A percentile compares a stretch with the other conserved stretches of the same genome.
phyloP scores from a whole-genome alignment of 2,888 invertebrate species.

The Bugula neritina region DNA sequence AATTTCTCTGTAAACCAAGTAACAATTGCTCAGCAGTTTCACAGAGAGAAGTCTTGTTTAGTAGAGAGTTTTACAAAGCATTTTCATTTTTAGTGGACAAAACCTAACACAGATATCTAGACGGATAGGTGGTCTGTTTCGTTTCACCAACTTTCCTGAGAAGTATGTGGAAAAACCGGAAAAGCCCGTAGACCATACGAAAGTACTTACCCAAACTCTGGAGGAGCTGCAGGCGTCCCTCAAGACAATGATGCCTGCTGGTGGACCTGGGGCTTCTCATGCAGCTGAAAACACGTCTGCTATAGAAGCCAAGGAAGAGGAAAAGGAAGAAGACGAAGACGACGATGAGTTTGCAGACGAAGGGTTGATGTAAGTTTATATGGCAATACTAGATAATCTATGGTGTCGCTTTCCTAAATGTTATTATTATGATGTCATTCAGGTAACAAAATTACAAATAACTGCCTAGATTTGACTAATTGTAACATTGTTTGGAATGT shows the following conservation, averaged over 20 bases:
- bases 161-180: conserved; percentile 25
- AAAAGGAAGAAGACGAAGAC: background rate
- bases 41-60: too few relatives aligned
- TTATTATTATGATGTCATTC: too few relatives aligned
- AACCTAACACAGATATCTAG: background rate
- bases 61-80: too few relatives aligned
- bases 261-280: background rate
- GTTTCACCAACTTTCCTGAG: conserved; percentile 13
- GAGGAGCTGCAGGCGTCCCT: conserved; percentile 19
- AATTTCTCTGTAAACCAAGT: too few relatives aligned
- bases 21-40: too few relatives aligned
- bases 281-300: background rate
- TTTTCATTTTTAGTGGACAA: conserved; percentile 24
- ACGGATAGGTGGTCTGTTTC: conserved; percentile 10
- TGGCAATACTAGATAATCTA: too few relatives aligned
- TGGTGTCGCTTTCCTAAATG: too few relatives aligned
- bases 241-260: background rate
- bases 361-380: background rate
- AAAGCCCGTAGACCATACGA: background rate
- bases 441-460: too few relatives aligned
- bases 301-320: background rate
- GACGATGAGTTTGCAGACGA: conserved; percentile 23
- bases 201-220: background rate
- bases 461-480: too few relatives aligned
- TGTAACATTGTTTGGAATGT: too few relatives aligned